Percentiles rank a stretch among this genome's conserved stretches.
Evolutionary conservation across 2,113 vertebrate genomes (phyloP).

Genomic region (Hemibagrus wyckioides): DNA sequence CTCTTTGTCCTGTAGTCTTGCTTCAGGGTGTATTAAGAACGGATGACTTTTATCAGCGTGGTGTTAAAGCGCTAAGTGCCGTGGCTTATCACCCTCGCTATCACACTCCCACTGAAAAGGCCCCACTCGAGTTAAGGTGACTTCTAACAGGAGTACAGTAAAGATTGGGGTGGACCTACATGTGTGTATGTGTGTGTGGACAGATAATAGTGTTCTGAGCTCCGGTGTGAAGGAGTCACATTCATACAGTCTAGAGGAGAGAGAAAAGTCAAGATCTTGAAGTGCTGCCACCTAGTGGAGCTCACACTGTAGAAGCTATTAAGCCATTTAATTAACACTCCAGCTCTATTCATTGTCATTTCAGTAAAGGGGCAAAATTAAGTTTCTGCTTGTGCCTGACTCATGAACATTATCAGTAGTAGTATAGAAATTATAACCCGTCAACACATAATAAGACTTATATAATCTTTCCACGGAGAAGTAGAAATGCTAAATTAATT

Average conservation of each 20-base stretch:
- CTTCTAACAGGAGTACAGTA: constrained; percentile 11
- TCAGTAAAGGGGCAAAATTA: not conserved
- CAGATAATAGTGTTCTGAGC: not conserved
- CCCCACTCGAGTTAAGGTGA: constrained; percentile 16
- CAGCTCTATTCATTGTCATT: not conserved
- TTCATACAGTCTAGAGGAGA: not conserved
- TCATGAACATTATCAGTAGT: not conserved
- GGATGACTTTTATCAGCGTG: constrained; percentile 10
- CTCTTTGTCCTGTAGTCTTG: constrained; percentile 18
- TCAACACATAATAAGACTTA: no score
- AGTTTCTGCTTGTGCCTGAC: not conserved
- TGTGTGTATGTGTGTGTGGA: constrained; percentile 7
- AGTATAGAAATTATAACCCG: not conserved
- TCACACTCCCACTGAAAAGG: constrained; percentile 16
- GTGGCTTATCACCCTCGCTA: constrained; percentile 29
- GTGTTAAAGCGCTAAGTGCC: constrained; percentile 25
- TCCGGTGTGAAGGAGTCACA: not conserved
- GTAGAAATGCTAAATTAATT: no score
- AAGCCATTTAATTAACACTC: not conserved
- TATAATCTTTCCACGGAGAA: no score
- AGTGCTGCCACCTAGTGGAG: constrained; percentile 27
- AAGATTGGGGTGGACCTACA: not conserved
- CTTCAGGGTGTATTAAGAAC: constrained; percentile 11
- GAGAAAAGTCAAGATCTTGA: not conserved
- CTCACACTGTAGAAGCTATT: not conserved